Evolutionary conservation across 2,888 invertebrate genomes (phyloP).

Genomic region (Philereme vetulata): DNA sequence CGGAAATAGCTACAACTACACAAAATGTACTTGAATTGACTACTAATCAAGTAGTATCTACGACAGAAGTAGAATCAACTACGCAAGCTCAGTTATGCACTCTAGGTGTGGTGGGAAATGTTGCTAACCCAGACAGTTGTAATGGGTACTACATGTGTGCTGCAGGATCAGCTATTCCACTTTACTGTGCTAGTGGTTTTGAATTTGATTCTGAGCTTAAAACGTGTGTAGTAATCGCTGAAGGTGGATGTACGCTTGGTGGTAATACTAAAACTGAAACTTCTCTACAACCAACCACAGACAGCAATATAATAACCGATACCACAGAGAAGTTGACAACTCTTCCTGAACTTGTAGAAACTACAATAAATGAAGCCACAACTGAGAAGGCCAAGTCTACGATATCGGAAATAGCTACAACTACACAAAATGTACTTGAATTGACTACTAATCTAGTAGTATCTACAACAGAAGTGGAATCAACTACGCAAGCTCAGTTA

Average conservation of each 20-base stretch:
- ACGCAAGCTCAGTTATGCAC: constrained; percentile 37
- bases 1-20: not conserved
- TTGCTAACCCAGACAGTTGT: constrained; percentile 49
- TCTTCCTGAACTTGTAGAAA: no score
- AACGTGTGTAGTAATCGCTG: constrained; percentile 26
- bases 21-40: constrained; percentile 11
- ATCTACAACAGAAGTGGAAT: constrained; percentile 6
- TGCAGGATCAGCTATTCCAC: constrained; percentile 39
- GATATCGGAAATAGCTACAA: not conserved
- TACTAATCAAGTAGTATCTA: not conserved
- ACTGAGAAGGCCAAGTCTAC: constrained; percentile 7
- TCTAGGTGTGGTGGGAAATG: constrained; percentile 41
- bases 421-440: not conserved
- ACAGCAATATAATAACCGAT: no score
- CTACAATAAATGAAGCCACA: not conserved
- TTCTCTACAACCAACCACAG: constrained; percentile 1
- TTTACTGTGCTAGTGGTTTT: constrained; percentile 44
- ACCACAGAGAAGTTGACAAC: constrained; percentile 7
- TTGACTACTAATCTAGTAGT: constrained; percentile 4
- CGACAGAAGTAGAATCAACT: not conserved
- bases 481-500: constrained; percentile 3
- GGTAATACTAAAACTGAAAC: no score
- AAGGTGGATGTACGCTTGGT: constrained; percentile 3
- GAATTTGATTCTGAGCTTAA: constrained; percentile 43
- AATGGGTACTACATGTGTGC: constrained; percentile 51